Evolutionary conservation across 1,140 invertebrate species (phyloP), one percentile per base, ranked within the genome.

Genomic region (Drosophila virilis): DNA sequence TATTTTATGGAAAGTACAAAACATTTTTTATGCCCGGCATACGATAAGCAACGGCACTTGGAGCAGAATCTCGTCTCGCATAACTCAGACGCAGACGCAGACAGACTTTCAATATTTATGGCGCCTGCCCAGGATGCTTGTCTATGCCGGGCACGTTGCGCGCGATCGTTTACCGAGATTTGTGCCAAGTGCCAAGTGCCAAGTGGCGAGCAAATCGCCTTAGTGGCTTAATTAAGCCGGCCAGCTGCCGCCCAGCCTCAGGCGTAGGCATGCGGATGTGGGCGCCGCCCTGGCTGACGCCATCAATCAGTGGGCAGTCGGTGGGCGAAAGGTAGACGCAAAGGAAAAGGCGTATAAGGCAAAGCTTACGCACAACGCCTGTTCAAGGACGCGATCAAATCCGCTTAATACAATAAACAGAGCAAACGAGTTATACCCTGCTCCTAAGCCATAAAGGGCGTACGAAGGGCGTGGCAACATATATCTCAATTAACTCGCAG

Each of bases 391-490:
- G 73, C 69, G 65, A 55, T 64, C 65, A 84, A 89, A 89, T 65
- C 84, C 60, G 84, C 80, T 89, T 89, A 89, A 64, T 73, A 61
- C 60, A 89, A 74, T 80, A 84, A 89, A 77, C 64, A 83, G 83
- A 43, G 40, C 52, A 43, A 43, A 22, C 64, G 15, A 45, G 48
- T 70, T 69, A 54, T 69, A 48, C 66, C 66, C 45, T 40, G 28
- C n/a, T 13, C 6, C 10, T 6, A 4, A 35, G 6, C 8, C 33
- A n/a, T 32, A n/a, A 15, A 51, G 48, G 28, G 48, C n/a, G 6
- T 42, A 7, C 6, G 0, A 2, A 28, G 22, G 22, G 22, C 22
- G 22, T 28, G 22, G 2, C 22, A 28, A 28, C 22, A 28, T 28
- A 5, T 28, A 28, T 28, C 22, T 28, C 0, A 28, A 5, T 28